These are phyloP conservation scores for Seira sanloemensis DNA, from an alignment of 2,888 invertebrate species.

Conservation along the genomic window DNA sequence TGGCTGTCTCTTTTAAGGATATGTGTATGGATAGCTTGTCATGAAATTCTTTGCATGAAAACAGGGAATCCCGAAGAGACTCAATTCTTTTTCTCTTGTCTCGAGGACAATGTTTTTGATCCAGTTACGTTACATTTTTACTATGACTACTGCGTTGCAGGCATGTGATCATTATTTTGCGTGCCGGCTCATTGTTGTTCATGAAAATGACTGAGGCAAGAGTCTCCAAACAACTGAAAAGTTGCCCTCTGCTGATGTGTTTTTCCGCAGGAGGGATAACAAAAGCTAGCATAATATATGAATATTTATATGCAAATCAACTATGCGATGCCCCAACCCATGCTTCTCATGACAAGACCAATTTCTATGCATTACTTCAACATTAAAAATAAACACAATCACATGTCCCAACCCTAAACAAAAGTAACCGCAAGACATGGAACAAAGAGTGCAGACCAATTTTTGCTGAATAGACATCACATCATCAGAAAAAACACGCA, in stretches of 20 bases:
- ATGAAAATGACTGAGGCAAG: conserved; percentile 7
- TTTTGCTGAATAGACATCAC: conserved; percentile 1
- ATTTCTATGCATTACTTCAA: conserved; percentile 55
- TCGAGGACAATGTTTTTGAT: not conserved
- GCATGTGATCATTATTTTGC: conserved; percentile 55
- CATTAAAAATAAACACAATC: conserved; percentile 58
- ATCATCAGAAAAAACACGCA: too few species aligned
- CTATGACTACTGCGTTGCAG: conserved; percentile 42
- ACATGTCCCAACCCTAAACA: conserved; percentile 37
- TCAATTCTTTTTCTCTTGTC: too few species aligned
- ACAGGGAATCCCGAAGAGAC: not conserved
- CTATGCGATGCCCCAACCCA: conserved; percentile 49
- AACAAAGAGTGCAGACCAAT: not conserved
- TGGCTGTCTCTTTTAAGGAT: too few species aligned
- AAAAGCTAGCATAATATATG: conserved; percentile 9
- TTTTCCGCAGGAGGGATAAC: conserved; percentile 9
- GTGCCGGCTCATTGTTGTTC: conserved; percentile 38
- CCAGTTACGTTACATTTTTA: conserved; percentile 5
- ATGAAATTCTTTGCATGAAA: too few species aligned
- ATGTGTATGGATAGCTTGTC: too few species aligned
- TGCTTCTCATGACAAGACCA: conserved; percentile 44
- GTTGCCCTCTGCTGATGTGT: not conserved
- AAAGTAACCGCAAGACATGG: not conserved
- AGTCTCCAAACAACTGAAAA: not conserved
- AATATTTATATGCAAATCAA: conserved; percentile 62